Percentiles rank a stretch among this genome's conserved stretches.
Evolutionary conservation across 1,140 invertebrate genomes (phyloP).

Genomic region (Neoseiulus cucumeris): DNA sequence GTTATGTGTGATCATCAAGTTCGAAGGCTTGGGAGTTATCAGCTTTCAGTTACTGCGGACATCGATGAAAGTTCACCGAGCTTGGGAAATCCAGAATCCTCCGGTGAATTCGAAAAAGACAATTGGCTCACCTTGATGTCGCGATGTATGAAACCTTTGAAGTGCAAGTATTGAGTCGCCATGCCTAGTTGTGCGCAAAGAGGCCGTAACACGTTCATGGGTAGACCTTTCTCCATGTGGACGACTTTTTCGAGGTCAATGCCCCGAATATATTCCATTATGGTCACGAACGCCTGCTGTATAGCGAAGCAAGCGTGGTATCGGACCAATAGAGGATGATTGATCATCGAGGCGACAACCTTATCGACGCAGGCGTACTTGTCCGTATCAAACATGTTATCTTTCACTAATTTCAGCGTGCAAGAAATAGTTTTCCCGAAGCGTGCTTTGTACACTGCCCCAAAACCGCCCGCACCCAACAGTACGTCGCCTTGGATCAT

Average conservation of each 20-base stretch:
- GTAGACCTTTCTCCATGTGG: background rate
- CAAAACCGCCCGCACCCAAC: background rate
- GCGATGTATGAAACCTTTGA: constrained; percentile 9
- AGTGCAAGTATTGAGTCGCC: background rate
- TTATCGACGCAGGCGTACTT: constrained; percentile 7
- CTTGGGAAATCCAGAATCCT: no score
- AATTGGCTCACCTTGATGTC: background rate
- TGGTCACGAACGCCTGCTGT: background rate
- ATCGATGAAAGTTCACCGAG: no score
- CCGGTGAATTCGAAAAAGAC: no score
- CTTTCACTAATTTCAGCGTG: background rate
- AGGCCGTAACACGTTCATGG: background rate
- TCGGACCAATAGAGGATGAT: background rate
- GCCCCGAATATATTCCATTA: constrained; percentile 7
- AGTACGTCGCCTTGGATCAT: background rate
- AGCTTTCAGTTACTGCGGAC: no score
- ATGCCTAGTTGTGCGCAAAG: background rate
- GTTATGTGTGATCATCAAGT: background rate
- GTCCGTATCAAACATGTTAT: constrained; percentile 8
- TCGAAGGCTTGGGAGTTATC: background rate
- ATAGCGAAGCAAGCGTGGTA: constrained; percentile 3
- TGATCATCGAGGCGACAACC: background rate
- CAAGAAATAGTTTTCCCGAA: background rate
- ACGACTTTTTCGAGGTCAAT: background rate
- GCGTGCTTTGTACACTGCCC: constrained; percentile 3